Evolutionary conservation across 2,113 vertebrate species (phyloP), one percentile per base, ranked within the genome.

Genomic region (Heteronetta atricapilla): DNA sequence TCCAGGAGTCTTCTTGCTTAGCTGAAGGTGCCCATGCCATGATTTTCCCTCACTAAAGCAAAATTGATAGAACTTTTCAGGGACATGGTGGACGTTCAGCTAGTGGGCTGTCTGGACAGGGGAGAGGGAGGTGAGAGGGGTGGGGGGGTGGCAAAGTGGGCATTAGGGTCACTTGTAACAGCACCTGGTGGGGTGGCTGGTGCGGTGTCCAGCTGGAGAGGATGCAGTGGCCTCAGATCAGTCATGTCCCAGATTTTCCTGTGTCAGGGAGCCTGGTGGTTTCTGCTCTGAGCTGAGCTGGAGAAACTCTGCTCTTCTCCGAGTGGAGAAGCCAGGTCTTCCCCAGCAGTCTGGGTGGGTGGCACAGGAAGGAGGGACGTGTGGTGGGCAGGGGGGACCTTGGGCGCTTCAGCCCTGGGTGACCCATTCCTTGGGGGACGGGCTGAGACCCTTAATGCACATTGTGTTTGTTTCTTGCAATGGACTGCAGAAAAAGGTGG

Each of bases 61-160:
- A 66, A 58, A 68, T 44, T 10, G 33, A 6, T 6, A 55, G 40
- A 12, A 22, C 19, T 77, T 22, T 59, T 12, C 7, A 53, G 55
- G 28, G 64, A 22, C 53, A 46, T 42, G 69, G 20, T 15, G 25
- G 70, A 13, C 6, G 2, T 25, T 17, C 10, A 44, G 2, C 8
- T 23, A 1, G 15, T 12, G 60, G 23, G 26, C 5, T 34, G 46
- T 48, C 11, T 56, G 59, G 38, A 55, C 42, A 26, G 40, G 68
- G 36, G 13, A 66, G 34, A 1, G 10, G 50, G 67, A 36, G 42
- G 38, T 4, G 55, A 59, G 73, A 36, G 28, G 15, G 33, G 4
- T 1, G 0, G 23, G 4, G 0, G 8, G 28, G 36, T 5, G 21
- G 14, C 21, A 28, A 52, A 5, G 22, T 8, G 17, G 52, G 34